A percentile compares a stretch with the other conserved stretches of the same genome.
Evolutionary conservation across 2,797 vertebrate species (phyloP).

Genomic region (Epinephelus coioides): DNA sequence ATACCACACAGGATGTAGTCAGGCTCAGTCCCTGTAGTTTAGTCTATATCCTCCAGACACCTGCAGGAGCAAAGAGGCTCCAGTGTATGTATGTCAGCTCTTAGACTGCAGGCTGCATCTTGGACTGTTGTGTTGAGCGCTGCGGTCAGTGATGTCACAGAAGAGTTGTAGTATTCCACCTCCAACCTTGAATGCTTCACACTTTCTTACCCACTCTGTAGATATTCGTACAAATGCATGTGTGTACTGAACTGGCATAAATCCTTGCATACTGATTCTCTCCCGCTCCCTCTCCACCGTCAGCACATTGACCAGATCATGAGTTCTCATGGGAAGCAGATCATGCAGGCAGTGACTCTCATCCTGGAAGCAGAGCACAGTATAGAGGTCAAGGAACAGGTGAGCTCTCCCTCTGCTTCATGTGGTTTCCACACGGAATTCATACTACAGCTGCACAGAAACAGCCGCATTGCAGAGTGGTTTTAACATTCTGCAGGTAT

Average conservation of each 20-base stretch:
- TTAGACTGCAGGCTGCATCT: no score
- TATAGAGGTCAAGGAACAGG: conserved; percentile 98
- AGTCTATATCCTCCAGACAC: no score
- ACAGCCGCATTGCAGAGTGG: conserved; percentile 2
- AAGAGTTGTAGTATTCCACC: not conserved
- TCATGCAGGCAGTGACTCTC: conserved; percentile 98
- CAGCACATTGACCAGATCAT: conserved; percentile 99
- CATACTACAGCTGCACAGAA: not conserved
- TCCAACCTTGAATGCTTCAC: not conserved
- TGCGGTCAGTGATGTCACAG: not conserved
- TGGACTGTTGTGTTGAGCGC: no score
- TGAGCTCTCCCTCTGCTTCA: conserved; percentile 62
- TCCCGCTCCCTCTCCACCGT: conserved; percentile 12
- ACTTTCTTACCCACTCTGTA: not conserved
- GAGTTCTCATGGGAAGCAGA: conserved; percentile 98
- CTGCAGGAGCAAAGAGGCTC: no score
- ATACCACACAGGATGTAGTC: no score
- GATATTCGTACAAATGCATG: not conserved
- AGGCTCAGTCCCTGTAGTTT: no score
- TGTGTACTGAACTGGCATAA: conserved; percentile 10
- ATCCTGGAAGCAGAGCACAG: conserved; percentile 98
- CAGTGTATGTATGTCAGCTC: no score
- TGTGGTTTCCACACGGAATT: not conserved
- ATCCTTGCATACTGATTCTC: conserved; percentile 12
- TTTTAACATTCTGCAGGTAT: not conserved